Conservation (phyloP, 2,113 vertebrate genomes). For the Herpetotheres cachinnans region DNA sequence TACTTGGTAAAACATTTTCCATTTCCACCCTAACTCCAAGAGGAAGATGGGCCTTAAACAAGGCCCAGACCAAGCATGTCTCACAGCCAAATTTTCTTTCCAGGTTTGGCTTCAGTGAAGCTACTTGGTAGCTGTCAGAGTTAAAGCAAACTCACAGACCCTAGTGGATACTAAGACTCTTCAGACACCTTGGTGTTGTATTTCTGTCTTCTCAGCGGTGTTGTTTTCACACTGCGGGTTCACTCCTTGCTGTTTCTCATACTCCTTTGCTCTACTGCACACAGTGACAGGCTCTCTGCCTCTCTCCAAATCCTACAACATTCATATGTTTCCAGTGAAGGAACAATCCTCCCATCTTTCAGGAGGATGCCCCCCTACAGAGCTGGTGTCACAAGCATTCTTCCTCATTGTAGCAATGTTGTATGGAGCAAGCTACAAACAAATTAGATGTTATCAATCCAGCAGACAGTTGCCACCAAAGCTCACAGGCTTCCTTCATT, state of each 20-base stretch:
- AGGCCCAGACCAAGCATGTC: neutral
- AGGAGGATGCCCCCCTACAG: too few relatives aligned
- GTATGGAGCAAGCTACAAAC: neutral
- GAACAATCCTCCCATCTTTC: neutral
- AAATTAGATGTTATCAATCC: neutral
- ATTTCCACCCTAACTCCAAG: neutral
- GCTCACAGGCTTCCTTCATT: neutral
- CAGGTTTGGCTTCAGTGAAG: neutral
- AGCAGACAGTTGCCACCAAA: neutral
- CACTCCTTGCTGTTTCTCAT: neutral
- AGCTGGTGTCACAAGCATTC: neutral
- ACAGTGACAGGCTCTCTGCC: neutral
- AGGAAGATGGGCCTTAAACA: neutral
- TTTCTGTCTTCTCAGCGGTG: neutral
- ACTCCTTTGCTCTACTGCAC: neutral
- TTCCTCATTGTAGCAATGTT: neutral
- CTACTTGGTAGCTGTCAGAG: neutral
- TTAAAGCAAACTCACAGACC: neutral
- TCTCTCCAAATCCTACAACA: neutral
- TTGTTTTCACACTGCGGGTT: neutral
- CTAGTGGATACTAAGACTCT: neutral
- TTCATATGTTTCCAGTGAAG: neutral
- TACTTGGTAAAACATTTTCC: neutral
- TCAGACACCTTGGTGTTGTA: neutral
- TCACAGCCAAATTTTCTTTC: neutral